phyloP scores from a whole-genome alignment of 2,113 vertebrate genomes.

The Numida meleagris region DNA sequence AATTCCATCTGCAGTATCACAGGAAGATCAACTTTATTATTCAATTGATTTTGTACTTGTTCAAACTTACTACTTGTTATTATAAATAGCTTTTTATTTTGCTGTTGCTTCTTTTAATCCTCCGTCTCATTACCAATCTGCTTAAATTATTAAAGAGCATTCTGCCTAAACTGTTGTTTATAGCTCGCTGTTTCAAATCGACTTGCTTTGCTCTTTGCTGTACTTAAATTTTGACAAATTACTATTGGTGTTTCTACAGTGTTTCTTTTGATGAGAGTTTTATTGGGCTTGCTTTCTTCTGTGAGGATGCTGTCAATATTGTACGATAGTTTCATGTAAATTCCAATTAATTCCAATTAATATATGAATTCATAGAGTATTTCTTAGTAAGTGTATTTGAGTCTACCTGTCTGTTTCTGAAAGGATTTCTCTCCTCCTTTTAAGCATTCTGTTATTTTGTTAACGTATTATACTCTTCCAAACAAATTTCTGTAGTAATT shows the following conservation, averaged over 20 bases:
- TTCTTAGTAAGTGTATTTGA: not conserved
- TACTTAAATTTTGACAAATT: constrained; percentile 16
- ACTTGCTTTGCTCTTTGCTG: constrained; percentile 11
- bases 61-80: not conserved
- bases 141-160: constrained; percentile 46
- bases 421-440: not conserved
- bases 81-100: constrained; percentile 49
- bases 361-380: not conserved
- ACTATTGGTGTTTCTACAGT: not conserved
- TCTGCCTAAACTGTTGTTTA: constrained; percentile 27
- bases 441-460: not conserved
- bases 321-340: not conserved
- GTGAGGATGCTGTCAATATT: not conserved
- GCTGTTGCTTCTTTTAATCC: constrained; percentile 26
- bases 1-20: not conserved
- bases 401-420: not conserved
- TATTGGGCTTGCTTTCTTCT: not conserved
- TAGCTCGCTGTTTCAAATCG: not conserved
- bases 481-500: not conserved
- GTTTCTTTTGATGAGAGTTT: not conserved
- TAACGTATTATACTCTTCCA: not conserved
- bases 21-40: constrained; percentile 11
- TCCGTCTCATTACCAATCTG: constrained; percentile 20
- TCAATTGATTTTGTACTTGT: constrained; percentile 12
- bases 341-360: not conserved